phyloP scores from a whole-genome alignment of 2,888 invertebrate genomes.

The Oligia latruncula region DNA sequence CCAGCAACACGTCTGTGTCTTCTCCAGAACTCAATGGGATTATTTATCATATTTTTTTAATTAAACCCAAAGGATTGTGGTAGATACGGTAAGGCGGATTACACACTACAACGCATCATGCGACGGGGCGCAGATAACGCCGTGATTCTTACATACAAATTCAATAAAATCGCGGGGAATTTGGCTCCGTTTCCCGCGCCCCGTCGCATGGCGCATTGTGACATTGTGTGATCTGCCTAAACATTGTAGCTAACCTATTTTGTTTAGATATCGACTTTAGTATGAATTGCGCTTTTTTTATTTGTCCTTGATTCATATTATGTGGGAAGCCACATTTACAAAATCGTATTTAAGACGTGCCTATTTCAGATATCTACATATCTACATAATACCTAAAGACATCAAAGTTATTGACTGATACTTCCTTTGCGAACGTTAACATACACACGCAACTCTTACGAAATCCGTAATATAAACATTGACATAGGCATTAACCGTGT shows the following conservation, averaged over 20 bases:
- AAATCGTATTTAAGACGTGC: slow-evolving; percentile 29
- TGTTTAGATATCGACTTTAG: background rate
- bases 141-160: background rate
- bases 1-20: background rate
- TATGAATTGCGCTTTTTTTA: background rate
- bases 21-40: background rate
- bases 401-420: slow-evolving; percentile 47
- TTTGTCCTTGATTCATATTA: background rate
- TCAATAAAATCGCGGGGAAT: background rate
- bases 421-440: slow-evolving; percentile 60
- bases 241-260: slow-evolving; percentile 4
- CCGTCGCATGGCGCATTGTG: background rate
- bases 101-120: background rate
- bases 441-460: slow-evolving; percentile 67
- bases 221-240: background rate
- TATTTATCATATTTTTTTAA: slow-evolving; percentile 2
- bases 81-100: background rate
- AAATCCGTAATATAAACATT: slow-evolving; percentile 68
- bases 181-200: background rate
- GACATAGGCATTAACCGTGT: slow-evolving; percentile 71
- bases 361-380: slow-evolving; percentile 22
- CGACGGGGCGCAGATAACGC: background rate
- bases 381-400: slow-evolving; percentile 28
- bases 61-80: slow-evolving; percentile 7
- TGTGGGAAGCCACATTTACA: background rate